These are phyloP conservation scores for Volucella inanis DNA, from an alignment of 2,888 invertebrate genomes.

Conservation along the genomic window DNA sequence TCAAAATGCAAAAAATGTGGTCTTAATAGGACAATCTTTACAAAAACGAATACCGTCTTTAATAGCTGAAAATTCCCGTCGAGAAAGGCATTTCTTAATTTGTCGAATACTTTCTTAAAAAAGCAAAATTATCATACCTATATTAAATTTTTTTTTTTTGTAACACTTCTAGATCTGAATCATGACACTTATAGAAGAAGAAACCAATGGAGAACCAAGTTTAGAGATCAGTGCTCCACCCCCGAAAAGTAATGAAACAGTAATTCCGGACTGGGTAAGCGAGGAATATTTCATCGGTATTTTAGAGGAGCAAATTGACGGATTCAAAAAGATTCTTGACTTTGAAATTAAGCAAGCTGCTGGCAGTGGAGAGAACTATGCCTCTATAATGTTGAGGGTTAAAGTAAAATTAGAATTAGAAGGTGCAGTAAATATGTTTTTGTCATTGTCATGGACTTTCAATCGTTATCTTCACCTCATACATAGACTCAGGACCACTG, in stretches of 20 bases:
- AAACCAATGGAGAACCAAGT: too few species aligned
- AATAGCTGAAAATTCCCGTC: too few species aligned
- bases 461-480: too few species aligned
- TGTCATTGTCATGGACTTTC: not conserved
- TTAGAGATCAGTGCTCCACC: not conserved
- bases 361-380: constrained; percentile 79
- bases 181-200: not conserved
- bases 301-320: constrained; percentile 75
- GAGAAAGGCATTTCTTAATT: too few species aligned
- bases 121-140: too few species aligned
- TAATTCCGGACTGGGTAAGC: constrained; percentile 64
- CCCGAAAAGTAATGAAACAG: not conserved
- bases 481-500: too few species aligned
- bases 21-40: too few species aligned
- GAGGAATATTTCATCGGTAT: constrained; percentile 76
- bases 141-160: too few species aligned
- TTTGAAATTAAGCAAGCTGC: constrained; percentile 76
- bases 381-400: constrained; percentile 77
- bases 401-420: constrained; percentile 76
- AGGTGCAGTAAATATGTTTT: constrained; percentile 72
- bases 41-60: too few species aligned
- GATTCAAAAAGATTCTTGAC: constrained; percentile 75
- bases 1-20: too few species aligned
- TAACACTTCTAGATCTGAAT: not conserved
- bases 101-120: too few species aligned